These are phyloP conservation scores for Hipposideros armiger DNA, from an alignment of 2,113 vertebrate genomes.

Conservation along the genomic window DNA sequence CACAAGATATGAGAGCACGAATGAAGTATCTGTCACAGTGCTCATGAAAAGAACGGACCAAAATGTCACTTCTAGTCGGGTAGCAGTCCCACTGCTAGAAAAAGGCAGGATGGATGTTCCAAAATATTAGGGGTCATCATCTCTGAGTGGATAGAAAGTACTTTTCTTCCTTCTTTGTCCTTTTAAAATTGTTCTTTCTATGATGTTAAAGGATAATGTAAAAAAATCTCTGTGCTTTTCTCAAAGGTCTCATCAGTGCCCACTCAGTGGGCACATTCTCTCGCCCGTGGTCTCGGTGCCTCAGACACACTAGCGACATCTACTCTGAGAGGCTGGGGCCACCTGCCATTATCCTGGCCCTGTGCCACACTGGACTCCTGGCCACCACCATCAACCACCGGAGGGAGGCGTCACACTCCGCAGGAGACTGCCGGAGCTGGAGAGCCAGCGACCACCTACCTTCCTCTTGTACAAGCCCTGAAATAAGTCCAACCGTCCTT, in stretches of 20 bases:
- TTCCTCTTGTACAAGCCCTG: background rate
- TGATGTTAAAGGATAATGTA: background rate
- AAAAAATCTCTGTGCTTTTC: background rate
- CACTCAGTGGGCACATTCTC: rapidly evolving
- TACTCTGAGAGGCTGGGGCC: background rate
- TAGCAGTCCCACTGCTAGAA: background rate
- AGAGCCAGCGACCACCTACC: rapidly evolving
- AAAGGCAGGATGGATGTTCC: too few relatives aligned
- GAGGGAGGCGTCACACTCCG: background rate
- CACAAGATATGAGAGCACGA: background rate
- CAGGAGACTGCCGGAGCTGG: too few relatives aligned
- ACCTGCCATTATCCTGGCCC: background rate
- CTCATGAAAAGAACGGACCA: background rate
- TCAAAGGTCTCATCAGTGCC: background rate
- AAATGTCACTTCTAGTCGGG: background rate
- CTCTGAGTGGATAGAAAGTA: background rate
- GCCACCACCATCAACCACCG: background rate
- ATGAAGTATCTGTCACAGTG: background rate
- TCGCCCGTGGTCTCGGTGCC: background rate
- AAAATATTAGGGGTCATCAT: background rate
- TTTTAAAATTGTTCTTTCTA: background rate
- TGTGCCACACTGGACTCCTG: background rate
- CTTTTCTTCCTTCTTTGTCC: background rate
- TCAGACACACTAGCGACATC: background rate
- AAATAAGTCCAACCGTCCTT: background rate